phyloP scores from a whole-genome alignment of 2,888 invertebrate species.

The Hermodice carunculata region DNA sequence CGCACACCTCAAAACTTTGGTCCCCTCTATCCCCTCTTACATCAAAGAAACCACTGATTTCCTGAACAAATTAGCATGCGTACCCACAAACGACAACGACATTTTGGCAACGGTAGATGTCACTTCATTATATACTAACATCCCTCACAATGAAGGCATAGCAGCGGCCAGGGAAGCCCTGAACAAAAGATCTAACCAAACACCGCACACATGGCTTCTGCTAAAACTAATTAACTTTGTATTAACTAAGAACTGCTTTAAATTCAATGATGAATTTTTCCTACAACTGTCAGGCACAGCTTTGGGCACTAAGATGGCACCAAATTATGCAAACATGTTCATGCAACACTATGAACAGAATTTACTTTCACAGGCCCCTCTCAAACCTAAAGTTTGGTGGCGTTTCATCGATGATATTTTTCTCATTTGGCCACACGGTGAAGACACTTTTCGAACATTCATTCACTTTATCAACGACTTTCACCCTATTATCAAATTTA shows the following conservation, averaged over 20 bases:
- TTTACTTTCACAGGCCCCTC: not conserved
- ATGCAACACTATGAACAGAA: not conserved
- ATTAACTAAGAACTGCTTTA: not conserved
- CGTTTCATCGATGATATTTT: not conserved
- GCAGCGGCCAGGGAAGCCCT: not conserved
- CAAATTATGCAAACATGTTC: not conserved
- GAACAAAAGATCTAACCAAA: not conserved
- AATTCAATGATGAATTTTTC: not conserved
- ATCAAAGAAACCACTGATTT: not conserved
- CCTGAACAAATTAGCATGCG: not conserved
- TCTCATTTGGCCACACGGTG: no score
- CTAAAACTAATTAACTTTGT: not conserved
- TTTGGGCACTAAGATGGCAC: conserved; percentile 1
- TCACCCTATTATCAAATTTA: no score
- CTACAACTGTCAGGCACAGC: conserved; percentile 1
- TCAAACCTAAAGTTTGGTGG: not conserved
- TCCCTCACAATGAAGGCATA: not conserved
- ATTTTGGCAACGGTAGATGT: not conserved
- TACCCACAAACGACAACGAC: not conserved
- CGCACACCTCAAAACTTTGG: not conserved
- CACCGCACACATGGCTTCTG: not conserved
- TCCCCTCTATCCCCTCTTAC: not conserved
- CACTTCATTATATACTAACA: not conserved
- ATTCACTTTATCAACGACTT: no score
- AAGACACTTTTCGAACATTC: no score